phyloP scores from a whole-genome alignment of 2,113 vertebrate genomes.

The Entosphenus tridentatus region DNA sequence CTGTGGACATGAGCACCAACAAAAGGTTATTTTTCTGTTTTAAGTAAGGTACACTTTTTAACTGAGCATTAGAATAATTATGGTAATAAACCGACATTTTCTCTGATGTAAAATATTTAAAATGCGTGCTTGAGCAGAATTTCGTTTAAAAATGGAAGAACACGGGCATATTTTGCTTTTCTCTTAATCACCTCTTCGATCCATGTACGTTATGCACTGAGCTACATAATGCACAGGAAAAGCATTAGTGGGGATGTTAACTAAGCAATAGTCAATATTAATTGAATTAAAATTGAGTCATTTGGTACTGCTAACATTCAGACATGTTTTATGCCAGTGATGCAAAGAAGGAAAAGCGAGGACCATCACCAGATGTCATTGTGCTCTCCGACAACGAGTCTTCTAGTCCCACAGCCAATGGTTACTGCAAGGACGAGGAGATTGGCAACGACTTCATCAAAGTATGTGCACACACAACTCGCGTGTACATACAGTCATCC shows the following conservation, averaged over 20 bases:
- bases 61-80: accelerated
- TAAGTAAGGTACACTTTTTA: neutral
- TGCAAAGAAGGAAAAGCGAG: slow-evolving; percentile 40
- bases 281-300: too few species aligned
- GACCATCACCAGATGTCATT: slow-evolving; percentile 59
- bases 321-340: slow-evolving; percentile 23
- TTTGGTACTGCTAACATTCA: too few species aligned
- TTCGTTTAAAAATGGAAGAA: slow-evolving; percentile 2
- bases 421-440: slow-evolving; percentile 36
- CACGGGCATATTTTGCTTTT: slow-evolving; percentile 7
- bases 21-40: slow-evolving; percentile 38
- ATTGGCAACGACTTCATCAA: slow-evolving; percentile 28
- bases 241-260: too few species aligned
- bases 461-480: slow-evolving; percentile 52
- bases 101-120: neutral
- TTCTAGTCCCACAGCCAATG: slow-evolving; percentile 29
- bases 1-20: slow-evolving; percentile 83
- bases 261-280: too few species aligned
- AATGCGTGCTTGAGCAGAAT: neutral
- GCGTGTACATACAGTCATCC: slow-evolving; percentile 37
- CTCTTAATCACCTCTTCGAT: neutral
- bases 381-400: slow-evolving; percentile 76
- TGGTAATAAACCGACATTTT: neutral
- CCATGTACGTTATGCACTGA: neutral
- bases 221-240: too few species aligned